Base-by-base conservation (phyloP, 2,888 invertebrate genomes). In the Spodoptera exigua region DNA sequence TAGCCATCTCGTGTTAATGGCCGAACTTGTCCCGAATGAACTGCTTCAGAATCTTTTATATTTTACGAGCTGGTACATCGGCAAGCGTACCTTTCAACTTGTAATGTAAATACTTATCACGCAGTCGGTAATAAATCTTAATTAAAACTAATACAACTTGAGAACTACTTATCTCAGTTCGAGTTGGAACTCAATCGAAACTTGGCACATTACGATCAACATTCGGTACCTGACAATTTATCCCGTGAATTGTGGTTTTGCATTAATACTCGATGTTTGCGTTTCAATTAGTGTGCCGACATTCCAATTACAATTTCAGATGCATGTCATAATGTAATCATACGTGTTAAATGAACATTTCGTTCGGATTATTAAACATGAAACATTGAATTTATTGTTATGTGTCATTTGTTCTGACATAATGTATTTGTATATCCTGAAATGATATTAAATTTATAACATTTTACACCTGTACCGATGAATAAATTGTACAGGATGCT, bases 81-180 rank as follows among this genome's bases (percentile, higher is more conserved):
- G 41, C 43, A 27, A 55, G 53, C 54, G 54, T 27, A 9, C 27
- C 74, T 62, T 57, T 44, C 43, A 76, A 71, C 45, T 72, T 68
- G 52, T 55, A 72, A 61, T 40, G 63, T 61, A 71, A 76, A 72
- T 62, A 74, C 59, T 62, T 64, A 63, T 55, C 55, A 52, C 58
- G 43, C 39, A 51, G 55, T 62, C 54, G 53, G 35, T 54, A 32
- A 61, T 74, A 55, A 61, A 63, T 78, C 76, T 75, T 71, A 71
- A 76, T 78, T 74, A 71, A 76, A 78, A 75, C 67, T 74, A 52
- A 63, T 64, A 64, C 69, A 60, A 64, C 60, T 78, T 78, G 40
- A 64, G 43, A 76, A 78, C 79, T 78, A 27, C 27, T 27, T 27
- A 78, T 57, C 63, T 48, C 49, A 37, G 56, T 64, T 61, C 44